Evolutionary conservation across 2,797 vertebrate species (phyloP).

Genomic region (Scolopax rusticola): DNA sequence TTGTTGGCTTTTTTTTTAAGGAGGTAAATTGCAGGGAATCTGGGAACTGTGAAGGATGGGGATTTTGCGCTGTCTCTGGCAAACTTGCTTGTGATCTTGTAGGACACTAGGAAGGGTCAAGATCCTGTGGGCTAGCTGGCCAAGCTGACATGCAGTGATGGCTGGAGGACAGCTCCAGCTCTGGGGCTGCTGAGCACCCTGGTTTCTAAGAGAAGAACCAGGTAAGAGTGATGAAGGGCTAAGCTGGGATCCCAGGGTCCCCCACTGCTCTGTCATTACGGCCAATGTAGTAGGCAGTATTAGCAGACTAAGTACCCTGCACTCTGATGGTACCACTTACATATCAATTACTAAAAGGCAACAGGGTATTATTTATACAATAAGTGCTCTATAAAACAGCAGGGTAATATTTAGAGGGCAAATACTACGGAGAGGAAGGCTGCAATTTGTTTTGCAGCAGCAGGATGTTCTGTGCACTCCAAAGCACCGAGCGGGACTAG

Average conservation of each 20-base stretch:
- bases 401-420: conserved; percentile 54
- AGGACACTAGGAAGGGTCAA: background rate
- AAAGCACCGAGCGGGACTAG: background rate
- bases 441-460: conserved; percentile 54
- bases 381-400: conserved; percentile 2
- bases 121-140: background rate
- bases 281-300: background rate
- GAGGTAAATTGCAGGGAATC: background rate
- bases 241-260: background rate
- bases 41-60: background rate
- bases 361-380: conserved; percentile 45
- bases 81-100: background rate
- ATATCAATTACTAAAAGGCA: conserved; percentile 19
- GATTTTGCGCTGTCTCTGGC: background rate
- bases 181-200: background rate
- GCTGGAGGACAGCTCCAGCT: background rate
- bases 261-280: background rate
- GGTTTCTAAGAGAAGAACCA: background rate
- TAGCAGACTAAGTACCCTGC: background rate
- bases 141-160: background rate
- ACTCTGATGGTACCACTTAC: background rate
- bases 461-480: conserved; percentile 9
- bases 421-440: background rate
- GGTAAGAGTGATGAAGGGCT: background rate
- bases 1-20: background rate